Evolutionary conservation across 2,888 invertebrate genomes (phyloP), one percentile per base, ranked within the genome.

Genomic region (Tuberolachnus salignus): DNA sequence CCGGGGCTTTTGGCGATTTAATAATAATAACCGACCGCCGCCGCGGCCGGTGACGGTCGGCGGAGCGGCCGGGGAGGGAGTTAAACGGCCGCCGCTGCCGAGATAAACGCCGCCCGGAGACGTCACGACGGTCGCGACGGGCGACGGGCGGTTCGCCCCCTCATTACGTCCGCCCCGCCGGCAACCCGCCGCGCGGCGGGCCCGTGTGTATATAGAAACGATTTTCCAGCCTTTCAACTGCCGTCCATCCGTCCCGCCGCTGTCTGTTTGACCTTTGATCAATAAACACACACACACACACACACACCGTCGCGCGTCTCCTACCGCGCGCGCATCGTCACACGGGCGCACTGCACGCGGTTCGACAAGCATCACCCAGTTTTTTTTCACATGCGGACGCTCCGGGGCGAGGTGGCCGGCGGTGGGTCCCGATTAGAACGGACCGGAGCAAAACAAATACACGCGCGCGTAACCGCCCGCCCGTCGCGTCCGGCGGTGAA

Each of bases 191-290:
- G 49, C 23, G 0, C 64, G 14, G 23, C 44, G 19, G 21, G n/a
- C 8, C 1, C 51, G 26, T 34, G 34, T 21, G 44, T 44, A n/a
- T 64, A 42, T 34, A 49, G 19, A 72, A 72, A 74, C 74, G 74
- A 53, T 64, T 74, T 64, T 74, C 63, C 73, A 73, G 63, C 73
- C 51, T 63, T 63, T 73, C 73, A 63, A 63, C 63, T 63, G 42
- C 73, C 63, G 63, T 73, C 74, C 49, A 19, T 72, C 59, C 64
- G 34, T 73, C 61, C 72, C 42, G 16, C 9, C 63, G 34, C 19
- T 64, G 74, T 64, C 53, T 44, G 63, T 63, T 74, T 74, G 74
- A 74, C 74, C 64, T 74, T 74, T 64, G 74, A 74, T 74, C 74
- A 64, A 74, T 74, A 74, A 71, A 8, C 49, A 11, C 1, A 1